A percentile compares a stretch with the other conserved stretches of the same genome.
These are phyloP conservation scores for Chymomyza procnemis DNA, from an alignment of 2,888 invertebrate species.

Conservation along the genomic window DNA sequence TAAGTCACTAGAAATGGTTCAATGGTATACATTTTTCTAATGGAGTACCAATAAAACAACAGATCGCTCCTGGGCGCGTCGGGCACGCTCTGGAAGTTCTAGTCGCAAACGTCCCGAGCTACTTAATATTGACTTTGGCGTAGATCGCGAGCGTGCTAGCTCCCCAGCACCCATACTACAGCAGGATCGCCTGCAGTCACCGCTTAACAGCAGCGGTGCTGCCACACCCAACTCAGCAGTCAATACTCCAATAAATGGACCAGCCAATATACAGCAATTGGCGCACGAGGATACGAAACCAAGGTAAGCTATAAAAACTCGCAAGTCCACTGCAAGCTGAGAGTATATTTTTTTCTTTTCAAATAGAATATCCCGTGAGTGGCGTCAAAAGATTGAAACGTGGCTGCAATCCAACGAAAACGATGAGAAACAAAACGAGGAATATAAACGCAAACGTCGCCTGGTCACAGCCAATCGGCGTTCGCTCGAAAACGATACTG, in stretches of 20 bases:
- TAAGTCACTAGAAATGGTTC: conserved; percentile 70
- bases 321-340: neutral
- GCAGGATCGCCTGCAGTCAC: conserved; percentile 80
- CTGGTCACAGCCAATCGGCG: conserved; percentile 84
- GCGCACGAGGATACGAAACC: conserved; percentile 80
- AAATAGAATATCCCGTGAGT: conserved; percentile 83
- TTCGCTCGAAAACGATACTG: conserved; percentile 91
- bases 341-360: neutral
- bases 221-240: conserved; percentile 50
- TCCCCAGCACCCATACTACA: conserved; percentile 82
- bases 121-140: conserved; percentile 85
- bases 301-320: conserved; percentile 78
- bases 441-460: conserved; percentile 83
- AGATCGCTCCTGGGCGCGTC: conserved; percentile 94
- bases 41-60: neutral
- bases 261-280: conserved; percentile 37
- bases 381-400: conserved; percentile 93
- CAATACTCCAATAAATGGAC: conserved; percentile 48
- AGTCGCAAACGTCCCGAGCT: conserved; percentile 88
- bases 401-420: conserved; percentile 93
- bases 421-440: conserved; percentile 86
- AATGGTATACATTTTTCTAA: neutral
- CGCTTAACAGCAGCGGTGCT: conserved; percentile 53
- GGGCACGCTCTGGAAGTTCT: conserved; percentile 84
- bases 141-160: conserved; percentile 85